These are phyloP conservation scores for Stigmatopora nigra DNA, from an alignment of 2,113 vertebrate genomes.

Conservation along the genomic window DNA sequence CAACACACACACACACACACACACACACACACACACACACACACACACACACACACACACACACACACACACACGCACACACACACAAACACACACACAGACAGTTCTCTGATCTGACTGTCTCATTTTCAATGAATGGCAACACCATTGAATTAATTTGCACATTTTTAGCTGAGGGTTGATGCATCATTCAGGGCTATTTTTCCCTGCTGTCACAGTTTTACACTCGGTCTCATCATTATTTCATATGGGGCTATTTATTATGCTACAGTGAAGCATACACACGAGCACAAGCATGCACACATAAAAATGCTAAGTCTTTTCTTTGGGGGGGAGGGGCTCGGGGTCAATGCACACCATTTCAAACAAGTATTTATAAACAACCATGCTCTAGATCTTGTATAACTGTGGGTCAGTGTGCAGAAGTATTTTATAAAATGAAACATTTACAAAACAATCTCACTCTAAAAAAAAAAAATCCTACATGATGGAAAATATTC, in stretches of 20 bases:
- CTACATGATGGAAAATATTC: background rate
- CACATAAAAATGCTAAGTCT: slow-evolving; percentile 2
- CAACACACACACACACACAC: slow-evolving; percentile 15
- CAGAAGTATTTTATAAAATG: background rate
- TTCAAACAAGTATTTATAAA: slow-evolving; percentile 4
- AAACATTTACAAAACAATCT: background rate
- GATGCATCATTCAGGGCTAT: slow-evolving; percentile 61
- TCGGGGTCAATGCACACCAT: background rate
- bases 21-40: slow-evolving; percentile 10
- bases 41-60: slow-evolving; percentile 18
- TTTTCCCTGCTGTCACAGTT: slow-evolving; percentile 58
- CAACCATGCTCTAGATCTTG: background rate
- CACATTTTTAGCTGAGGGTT: slow-evolving; percentile 55
- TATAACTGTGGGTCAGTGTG: background rate
- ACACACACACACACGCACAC: slow-evolving; percentile 5
- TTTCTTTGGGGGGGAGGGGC: slow-evolving; percentile 4
- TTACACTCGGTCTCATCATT: slow-evolving; percentile 61
- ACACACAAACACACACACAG: slow-evolving; percentile 15
- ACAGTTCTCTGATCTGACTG: slow-evolving; percentile 43
- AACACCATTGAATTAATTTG: slow-evolving; percentile 59
- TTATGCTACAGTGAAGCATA: slow-evolving; percentile 48
- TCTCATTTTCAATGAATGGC: slow-evolving; percentile 46
- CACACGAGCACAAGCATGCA: slow-evolving; percentile 10
- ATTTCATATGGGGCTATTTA: slow-evolving; percentile 56
- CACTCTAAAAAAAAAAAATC: background rate